Conservation (phyloP, 2,888 invertebrate species). For the Microchrysa polita region DNA sequence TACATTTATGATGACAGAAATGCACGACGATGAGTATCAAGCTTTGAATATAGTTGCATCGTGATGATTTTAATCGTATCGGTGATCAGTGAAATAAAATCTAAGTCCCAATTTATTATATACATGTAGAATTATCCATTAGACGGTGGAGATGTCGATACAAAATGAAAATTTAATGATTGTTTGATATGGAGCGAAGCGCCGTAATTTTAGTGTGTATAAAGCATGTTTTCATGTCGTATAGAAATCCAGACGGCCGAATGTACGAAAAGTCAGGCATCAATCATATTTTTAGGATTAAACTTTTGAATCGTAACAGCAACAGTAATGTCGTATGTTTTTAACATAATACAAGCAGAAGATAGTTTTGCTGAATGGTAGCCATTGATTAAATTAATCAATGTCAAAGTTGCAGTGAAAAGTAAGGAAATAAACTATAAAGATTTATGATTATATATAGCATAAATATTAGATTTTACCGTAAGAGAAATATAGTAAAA, state of each 20-base stretch:
- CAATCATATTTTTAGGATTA: constrained; percentile 28
- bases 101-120: not conserved
- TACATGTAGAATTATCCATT: too few species aligned
- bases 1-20: constrained; percentile 86
- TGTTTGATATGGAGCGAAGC: not conserved
- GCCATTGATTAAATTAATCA: constrained; percentile 38
- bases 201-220: not conserved
- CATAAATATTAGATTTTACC: not conserved
- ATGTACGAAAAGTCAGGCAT: constrained; percentile 11
- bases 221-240: constrained; percentile 10
- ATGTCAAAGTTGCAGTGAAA: not conserved
- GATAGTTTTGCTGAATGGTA: not conserved
- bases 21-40: constrained; percentile 82
- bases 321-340: not conserved
- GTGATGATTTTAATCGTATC: constrained; percentile 48
- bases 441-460: not conserved
- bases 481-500: not conserved
- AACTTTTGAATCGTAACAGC: not conserved
- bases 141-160: too few species aligned
- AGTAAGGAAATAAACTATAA: not conserved
- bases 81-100: not conserved
- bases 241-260: not conserved
- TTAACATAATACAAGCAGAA: not conserved
- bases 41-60: constrained; percentile 62
- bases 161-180: too few species aligned